Evolutionary conservation across 2,888 invertebrate genomes (phyloP), one percentile per base, ranked within the genome.

Genomic region (Rhagophthalmus giganteus): DNA sequence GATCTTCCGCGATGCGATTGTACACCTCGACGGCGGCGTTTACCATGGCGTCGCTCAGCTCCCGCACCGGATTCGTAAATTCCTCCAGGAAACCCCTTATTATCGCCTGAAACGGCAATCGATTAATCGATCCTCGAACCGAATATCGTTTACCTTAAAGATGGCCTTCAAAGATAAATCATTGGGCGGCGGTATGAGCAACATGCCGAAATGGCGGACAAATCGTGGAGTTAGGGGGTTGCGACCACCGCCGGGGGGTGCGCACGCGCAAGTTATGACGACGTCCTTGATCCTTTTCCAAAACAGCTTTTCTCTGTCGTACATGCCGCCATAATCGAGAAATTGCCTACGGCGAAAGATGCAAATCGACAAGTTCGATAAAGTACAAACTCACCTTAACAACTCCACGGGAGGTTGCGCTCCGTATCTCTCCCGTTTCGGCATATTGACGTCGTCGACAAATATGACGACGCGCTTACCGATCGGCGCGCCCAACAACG

Each of bases 381-480:
- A n/a, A n/a, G n/a, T n/a, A n/a, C n/a, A n/a, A n/a, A 26, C 12
- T 9, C 10, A 87, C 85, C 93, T 80, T 13, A 95, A 76, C 14
- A 96, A 74, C 76, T 95, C 95, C 47, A 94, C 89, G 0, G 94
- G 90, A 3, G 94, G 93, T 69, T 94, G 94, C 6, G 94, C 89
- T 5, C 94, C 95, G 65, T 94, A 95, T 0, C 85, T 84, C 72
- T 88, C 93, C 64, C 86, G 76, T 68, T 84, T 84, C 0, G 94
- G 94, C 94, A 94, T 94, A 68, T 94, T 94, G 0, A 94, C 86
- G 68, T 94, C 94, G 67, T 94, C 94, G 12, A 94, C 87, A 65
- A 94, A 93, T 45, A 93, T 81, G 2, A 93, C 82, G 0, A 94
- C 81, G 50, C 86, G 84, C 72, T 92, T 93, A 7, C 90, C 90